Evolutionary conservation across 2,797 vertebrate genomes (phyloP).

Genomic region (Falco berigora): DNA sequence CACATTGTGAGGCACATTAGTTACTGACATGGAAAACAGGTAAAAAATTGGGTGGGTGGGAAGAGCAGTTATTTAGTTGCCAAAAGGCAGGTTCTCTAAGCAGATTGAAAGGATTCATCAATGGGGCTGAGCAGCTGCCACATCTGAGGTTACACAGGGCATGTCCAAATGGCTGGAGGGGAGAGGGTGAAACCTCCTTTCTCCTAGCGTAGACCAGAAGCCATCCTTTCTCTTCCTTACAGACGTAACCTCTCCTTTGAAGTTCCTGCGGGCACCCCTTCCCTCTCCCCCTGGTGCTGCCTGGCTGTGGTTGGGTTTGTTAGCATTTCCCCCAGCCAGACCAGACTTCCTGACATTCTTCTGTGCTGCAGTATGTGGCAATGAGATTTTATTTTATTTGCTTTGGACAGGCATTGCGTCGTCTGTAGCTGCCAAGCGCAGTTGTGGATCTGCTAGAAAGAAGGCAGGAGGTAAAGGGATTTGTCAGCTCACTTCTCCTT

Average conservation of each 20-base stretch:
- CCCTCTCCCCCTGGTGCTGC: background rate
- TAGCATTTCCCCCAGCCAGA: background rate
- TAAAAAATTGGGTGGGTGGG: background rate
- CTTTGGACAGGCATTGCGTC: background rate
- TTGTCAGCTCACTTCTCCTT: background rate
- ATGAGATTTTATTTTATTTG: slow-evolving; percentile 20
- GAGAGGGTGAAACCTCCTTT: background rate
- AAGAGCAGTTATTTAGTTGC: background rate
- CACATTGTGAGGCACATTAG: background rate
- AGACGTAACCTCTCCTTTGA: background rate
- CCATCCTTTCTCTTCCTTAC: background rate
- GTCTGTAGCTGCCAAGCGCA: background rate
- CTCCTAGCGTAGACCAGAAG: background rate
- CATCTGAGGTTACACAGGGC: background rate
- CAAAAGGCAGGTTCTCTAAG: background rate
- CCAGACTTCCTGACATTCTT: slow-evolving; percentile 31
- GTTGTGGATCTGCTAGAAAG: background rate
- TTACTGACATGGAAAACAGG: background rate
- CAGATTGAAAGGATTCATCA: background rate
- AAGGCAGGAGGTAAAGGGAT: background rate
- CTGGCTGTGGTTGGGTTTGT: background rate
- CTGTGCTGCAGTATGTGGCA: background rate
- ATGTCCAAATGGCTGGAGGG: background rate
- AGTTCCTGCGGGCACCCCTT: background rate
- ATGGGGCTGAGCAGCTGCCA: background rate